Evolutionary conservation across 2,888 invertebrate genomes (phyloP), one percentile per base, ranked within the genome.

Genomic region (Caenorhabditis japonica): DNA sequence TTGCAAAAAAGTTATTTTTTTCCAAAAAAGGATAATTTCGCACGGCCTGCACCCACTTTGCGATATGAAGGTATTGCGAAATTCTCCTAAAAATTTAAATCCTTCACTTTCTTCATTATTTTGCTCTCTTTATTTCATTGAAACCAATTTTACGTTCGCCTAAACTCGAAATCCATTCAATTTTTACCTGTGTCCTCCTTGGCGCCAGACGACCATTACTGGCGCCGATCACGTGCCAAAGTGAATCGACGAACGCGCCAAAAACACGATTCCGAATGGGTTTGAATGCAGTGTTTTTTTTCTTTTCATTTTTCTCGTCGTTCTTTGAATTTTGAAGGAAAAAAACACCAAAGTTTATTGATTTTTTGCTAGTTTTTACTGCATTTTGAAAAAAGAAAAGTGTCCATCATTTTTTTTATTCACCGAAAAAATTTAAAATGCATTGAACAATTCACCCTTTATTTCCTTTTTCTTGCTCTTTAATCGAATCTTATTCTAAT

Each of bases 211-310:
- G 43, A n/a, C n/a, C n/a, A 23, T 19, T 41, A 43, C 47, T 66
- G 66, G 12, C 66, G 66, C 66, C n/a, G 7, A 43, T n/a, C 27
- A 10, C 33, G 66, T 23, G 36, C 30, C 41, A 38, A 12, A 25
- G 25, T 23, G 23, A 64, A 38, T 27, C 66, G 51, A 3, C 41
- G 56, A 51, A 51, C 61, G 56, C 66, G 66, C 66, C 56, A 66
- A 66, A 62, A 38, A 62, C 53, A 55, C 34, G 34, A 49, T 39
- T 49, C 55, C 64, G 56, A 64, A 64, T 49, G 33, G 55, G 64
- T 55, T 64, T 64, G 25, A 55, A 56, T 64, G 39, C 21, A 30
- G 15, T 33, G 33, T 53, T 47, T 23, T 33, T 7, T 7, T 13
- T 19, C 36, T 30, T 60, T 60, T 60, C 38, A 23, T 17, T 10